Base-by-base conservation (phyloP, 2,113 vertebrate species). In the Datnioides undecimradiatus region DNA sequence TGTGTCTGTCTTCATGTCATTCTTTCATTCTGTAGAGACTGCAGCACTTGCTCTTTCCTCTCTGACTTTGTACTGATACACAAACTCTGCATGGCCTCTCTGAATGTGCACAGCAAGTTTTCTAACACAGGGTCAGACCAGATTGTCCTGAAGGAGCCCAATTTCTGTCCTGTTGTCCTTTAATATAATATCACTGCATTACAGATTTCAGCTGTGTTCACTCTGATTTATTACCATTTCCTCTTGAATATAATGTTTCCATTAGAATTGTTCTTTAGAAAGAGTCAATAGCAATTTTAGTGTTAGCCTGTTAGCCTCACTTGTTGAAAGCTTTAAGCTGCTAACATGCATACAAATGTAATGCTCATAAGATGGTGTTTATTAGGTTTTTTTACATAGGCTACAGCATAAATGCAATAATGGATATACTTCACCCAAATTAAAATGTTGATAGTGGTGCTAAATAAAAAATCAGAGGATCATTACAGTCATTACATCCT, bases 11-110 rank as follows among this genome's bases (percentile, higher is more conserved):
- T 66, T 12, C 14, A 36, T 68, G 75, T 23, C 67, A 17, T 23
- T 49, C 48, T 51, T 25, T 51, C 23, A 13, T 14, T 25, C 45
- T 12, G 69, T 49, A 59, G 27, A 43, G 19, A 55, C 33, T 45
- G 19, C 12, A 43, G 55, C 46, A 12, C 64, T 58, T 73, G 12
- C 17, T 69, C 12, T 60, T 65, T 63, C 1, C 13, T 43, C 48
- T 54, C 16, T 63, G n/a, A n/a, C n/a, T 66, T 41, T 69, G 41
- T 41, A 23, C 48, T 59, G n/a, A 71, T 59, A 21, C 40, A 57
- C 73, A 46, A 75, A 70, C 70, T 43, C 69, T 88, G 86, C 93
- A 89, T 90, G 84, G 33, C 70, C 46, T 72, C 60, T 74, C 46
- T 65, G 46, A 74, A 41, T 75, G 74, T 76, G 66, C 66, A 66